Conservation (phyloP, 2,113 vertebrate species). For the Mastomys natalensis region DNA sequence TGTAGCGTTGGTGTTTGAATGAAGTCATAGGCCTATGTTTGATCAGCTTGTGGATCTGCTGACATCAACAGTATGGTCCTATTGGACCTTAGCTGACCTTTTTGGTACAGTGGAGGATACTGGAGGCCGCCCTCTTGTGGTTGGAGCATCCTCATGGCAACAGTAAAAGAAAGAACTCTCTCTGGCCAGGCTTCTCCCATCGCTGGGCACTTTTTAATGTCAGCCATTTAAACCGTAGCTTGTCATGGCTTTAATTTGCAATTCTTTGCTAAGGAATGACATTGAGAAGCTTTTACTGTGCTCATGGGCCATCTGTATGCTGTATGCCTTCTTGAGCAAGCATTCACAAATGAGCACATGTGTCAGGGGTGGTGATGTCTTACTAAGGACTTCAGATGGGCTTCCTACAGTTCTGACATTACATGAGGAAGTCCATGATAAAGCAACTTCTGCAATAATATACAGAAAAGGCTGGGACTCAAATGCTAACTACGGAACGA, state of each 20-base stretch:
- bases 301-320: not conserved
- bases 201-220: fast-evolving
- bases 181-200: not conserved
- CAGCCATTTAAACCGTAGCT: fast-evolving
- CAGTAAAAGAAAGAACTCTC: not conserved
- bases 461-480: not conserved
- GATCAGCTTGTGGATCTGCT: not conserved
- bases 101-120: not conserved
- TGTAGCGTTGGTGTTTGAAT: not conserved
- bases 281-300: not conserved
- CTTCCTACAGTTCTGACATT: not conserved
- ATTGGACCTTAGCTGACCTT: not conserved
- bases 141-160: not conserved
- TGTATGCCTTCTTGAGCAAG: not conserved
- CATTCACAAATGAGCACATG: not conserved
- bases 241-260: not conserved
- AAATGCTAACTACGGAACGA: not conserved
- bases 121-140: not conserved
- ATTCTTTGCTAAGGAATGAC: not conserved
- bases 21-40: not conserved
- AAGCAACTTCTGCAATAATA: slow-evolving; percentile 54
- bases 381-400: not conserved
- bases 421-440: not conserved
- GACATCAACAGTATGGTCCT: not conserved
- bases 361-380: not conserved